Evolutionary conservation across 2,888 invertebrate species (phyloP).

Genomic region (Flexamia atlantica): DNA sequence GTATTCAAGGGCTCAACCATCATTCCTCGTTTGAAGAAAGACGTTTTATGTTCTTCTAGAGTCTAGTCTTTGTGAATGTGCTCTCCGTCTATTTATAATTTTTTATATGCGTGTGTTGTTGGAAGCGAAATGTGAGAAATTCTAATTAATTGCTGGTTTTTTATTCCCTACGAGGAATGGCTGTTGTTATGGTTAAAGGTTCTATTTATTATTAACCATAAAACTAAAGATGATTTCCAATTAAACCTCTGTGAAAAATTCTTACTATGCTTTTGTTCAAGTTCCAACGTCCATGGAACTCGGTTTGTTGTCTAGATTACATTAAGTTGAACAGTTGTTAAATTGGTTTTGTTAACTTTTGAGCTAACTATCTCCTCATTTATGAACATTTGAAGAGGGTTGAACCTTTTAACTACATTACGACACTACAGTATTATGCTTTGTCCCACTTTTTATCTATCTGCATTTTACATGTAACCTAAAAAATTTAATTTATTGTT

Average conservation of each 20-base stretch:
- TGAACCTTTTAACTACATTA: neutral
- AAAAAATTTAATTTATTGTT: constrained; percentile 46
- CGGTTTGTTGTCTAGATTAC: constrained; percentile 10
- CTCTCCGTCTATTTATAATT: constrained; percentile 46
- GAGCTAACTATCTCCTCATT: neutral
- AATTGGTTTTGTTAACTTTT: neutral
- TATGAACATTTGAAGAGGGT: constrained; percentile 11
- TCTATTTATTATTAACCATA: neutral
- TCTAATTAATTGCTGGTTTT: constrained; percentile 1
- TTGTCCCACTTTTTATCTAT: constrained; percentile 23
- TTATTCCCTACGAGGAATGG: neutral
- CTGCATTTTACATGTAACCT: constrained; percentile 47
- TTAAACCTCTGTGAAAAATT: neutral
- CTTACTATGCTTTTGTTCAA: neutral
- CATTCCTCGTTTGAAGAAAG: constrained; percentile 54
- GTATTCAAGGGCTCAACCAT: constrained; percentile 49
- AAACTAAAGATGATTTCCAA: neutral
- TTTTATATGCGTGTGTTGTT: constrained; percentile 35
- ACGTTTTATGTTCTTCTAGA: constrained; percentile 52
- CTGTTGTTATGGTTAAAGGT: neutral
- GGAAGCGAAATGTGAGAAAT: constrained; percentile 1
- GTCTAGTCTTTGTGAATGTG: constrained; percentile 51
- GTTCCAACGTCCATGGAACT: neutral
- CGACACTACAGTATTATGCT: constrained; percentile 46
- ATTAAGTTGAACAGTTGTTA: neutral